These are phyloP conservation scores for Enhydra lutris DNA, from an alignment of 2,113 vertebrate genomes.

Conservation along the genomic window DNA sequence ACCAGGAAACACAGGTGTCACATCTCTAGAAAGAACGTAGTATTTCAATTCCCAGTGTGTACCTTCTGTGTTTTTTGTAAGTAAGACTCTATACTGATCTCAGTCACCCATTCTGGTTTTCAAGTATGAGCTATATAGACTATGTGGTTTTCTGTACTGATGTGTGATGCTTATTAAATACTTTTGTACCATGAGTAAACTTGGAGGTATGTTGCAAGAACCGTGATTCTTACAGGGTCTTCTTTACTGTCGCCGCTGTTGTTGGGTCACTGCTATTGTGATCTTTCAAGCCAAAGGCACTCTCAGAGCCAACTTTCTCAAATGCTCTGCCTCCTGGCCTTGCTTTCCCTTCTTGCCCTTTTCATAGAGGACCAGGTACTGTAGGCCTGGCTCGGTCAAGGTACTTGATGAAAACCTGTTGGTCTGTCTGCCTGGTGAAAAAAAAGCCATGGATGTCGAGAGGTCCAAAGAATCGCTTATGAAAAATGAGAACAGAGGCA, in stretches of 20 bases:
- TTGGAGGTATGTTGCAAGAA: conserved; percentile 32
- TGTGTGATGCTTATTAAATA: background rate
- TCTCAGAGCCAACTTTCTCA: background rate
- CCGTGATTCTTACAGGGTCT: background rate
- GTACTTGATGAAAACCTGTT: background rate
- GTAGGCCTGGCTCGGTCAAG: fast-evolving
- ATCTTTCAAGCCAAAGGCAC: background rate
- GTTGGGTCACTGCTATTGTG: background rate
- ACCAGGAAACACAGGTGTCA: background rate
- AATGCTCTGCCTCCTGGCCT: too few species aligned
- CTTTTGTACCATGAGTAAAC: conserved; percentile 36
- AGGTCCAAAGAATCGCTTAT: background rate
- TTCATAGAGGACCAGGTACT: background rate
- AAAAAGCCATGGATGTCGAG: background rate
- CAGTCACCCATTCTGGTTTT: background rate
- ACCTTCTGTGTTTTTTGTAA: conserved; percentile 25
- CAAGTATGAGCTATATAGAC: background rate
- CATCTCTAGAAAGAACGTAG: background rate
- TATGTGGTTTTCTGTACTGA: background rate
- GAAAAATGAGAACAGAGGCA: background rate
- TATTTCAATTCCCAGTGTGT: background rate
- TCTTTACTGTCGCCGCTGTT: background rate
- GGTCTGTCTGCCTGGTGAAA: background rate
- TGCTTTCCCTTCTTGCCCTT: background rate
- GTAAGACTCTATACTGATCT: background rate